phyloP scores from a whole-genome alignment of 2,113 vertebrate species.

The Ivindomyrus marchei region DNA sequence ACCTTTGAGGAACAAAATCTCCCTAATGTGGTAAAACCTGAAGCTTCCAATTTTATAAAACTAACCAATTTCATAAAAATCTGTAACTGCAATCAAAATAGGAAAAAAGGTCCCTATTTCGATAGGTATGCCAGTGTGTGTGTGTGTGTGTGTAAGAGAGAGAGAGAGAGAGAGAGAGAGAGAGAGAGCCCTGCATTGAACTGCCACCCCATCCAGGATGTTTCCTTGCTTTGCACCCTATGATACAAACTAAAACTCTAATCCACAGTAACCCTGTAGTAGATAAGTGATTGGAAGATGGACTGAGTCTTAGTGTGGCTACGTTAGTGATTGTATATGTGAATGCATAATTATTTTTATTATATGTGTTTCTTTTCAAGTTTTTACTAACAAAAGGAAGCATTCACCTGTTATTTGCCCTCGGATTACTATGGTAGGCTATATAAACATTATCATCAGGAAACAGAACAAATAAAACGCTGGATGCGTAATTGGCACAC shows the following conservation, averaged over 20 bases:
- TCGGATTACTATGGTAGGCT: background rate
- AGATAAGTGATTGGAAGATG: background rate
- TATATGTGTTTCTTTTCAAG: background rate
- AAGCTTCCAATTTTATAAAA: too few relatives aligned
- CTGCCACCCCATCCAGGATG: background rate
- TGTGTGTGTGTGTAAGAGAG: background rate
- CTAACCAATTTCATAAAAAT: too few relatives aligned
- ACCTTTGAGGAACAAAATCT: background rate
- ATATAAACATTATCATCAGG: background rate
- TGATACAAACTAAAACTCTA: background rate
- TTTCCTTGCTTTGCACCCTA: background rate
- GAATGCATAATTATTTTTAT: background rate
- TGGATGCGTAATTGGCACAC: background rate
- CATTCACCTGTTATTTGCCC: background rate
- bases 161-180: background rate
- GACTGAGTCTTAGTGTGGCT: background rate
- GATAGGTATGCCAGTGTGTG: background rate
- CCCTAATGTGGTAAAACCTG: background rate
- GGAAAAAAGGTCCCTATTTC: too few relatives aligned
- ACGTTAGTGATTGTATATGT: background rate
- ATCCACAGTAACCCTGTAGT: background rate
- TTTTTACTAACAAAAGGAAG: background rate
- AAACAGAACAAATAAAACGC: background rate
- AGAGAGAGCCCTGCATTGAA: background rate
- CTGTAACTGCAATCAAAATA: too few relatives aligned